Evolutionary conservation across 2,888 invertebrate species (phyloP), one percentile per base, ranked within the genome.

Genomic region (Suillia variegata): DNA sequence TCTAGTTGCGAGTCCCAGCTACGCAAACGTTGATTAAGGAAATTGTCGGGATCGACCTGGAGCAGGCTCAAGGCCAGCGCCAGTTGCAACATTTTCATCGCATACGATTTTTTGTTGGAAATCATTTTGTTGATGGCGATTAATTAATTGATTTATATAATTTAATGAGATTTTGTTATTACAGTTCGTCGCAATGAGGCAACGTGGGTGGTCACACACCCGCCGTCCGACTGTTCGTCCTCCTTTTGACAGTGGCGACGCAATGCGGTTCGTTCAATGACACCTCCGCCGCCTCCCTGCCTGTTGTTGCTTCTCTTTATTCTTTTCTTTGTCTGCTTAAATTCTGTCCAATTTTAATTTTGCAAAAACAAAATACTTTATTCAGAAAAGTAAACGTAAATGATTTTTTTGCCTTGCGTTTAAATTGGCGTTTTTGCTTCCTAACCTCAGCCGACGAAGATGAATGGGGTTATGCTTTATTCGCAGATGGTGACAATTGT

Each of bases 61-160:
- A 95, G 81, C 66, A 95, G 85, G 80, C 94, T 90, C 72, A 94
- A 84, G 68, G 94, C 85, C 79, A 96, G 80, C 68, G 94, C 90
- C 69, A 94, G 83, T 80, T 93, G 89, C 66, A 94, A 82, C 73
- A 94, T 84, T 84, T 93, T 93, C 79, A 92, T 91, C 54, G 91
- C 88, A 74, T 91, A 91, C 50, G 91, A 83, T 81, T 93, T 93
- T 84, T 93, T 93, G 71, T 92, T 83, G 71, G 90, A 89, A 83
- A 93, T 85, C 93, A 93, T 93, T 75, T 66, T 74, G 55, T 55
- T 54, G 52, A 26, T 24, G 53, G 45, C 20, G 4, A 57, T 57
- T 49, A 54, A 50, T 50, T 54, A 24, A 6, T 53, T 54, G 15
- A 54, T 56, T 54, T 54, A 42, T 56, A 31, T 31, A 31, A 31